Conservation (phyloP, 2,797 vertebrate species). For the Otolemur crassicaudatus region DNA sequence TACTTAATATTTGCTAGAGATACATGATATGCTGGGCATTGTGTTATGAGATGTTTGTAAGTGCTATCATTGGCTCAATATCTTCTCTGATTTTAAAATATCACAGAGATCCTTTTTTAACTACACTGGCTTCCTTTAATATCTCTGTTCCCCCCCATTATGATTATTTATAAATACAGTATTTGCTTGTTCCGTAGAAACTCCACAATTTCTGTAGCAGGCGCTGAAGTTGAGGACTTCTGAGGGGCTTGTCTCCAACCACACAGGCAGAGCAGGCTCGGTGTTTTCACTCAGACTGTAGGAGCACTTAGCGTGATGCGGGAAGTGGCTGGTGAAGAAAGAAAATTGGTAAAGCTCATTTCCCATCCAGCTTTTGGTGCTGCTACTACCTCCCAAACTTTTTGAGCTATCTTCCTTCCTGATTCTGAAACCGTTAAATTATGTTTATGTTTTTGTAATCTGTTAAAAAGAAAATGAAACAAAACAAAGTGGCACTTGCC, state of each 20-base stretch:
- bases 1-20: background rate
- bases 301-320: background rate
- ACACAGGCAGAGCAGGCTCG: background rate
- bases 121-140: background rate
- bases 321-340: background rate
- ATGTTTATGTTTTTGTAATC: background rate
- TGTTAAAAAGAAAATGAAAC: background rate
- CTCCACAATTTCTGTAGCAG: background rate
- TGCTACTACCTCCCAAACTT: background rate
- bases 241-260: background rate
- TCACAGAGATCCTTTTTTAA: background rate
- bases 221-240: too few relatives aligned
- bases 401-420: background rate
- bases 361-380: background rate
- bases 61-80: background rate
- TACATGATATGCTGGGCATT: background rate
- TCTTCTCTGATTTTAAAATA: background rate
- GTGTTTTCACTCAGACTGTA: background rate
- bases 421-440: slow-evolving; percentile 23
- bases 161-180: background rate
- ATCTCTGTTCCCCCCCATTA: background rate
- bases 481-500: background rate
- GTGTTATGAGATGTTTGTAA: background rate
- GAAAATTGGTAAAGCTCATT: background rate
- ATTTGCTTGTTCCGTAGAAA: background rate